Evolutionary conservation across 2,113 vertebrate genomes (phyloP).

Genomic region (Amblyopsis rosae): DNA sequence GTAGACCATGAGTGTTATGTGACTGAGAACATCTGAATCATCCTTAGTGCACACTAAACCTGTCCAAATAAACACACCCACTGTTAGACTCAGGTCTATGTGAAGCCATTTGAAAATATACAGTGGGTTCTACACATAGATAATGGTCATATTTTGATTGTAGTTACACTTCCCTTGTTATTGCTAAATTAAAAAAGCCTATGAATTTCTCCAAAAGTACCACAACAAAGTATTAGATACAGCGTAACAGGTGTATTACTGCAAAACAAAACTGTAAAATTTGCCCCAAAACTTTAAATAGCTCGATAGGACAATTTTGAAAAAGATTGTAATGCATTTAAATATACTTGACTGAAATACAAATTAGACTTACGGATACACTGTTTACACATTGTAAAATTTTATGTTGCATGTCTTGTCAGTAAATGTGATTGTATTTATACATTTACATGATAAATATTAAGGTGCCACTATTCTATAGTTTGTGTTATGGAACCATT

Average conservation of each 20-base stretch:
- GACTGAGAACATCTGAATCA: background rate
- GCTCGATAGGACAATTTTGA: too few relatives aligned
- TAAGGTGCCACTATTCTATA: background rate
- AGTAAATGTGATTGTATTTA: conserved; percentile 23
- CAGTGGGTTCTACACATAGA: background rate
- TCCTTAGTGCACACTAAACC: background rate
- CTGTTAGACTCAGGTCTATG: background rate
- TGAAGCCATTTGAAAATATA: background rate
- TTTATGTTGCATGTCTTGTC: conserved; percentile 48
- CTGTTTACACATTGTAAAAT: conserved; percentile 1
- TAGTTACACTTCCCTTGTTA: too few relatives aligned
- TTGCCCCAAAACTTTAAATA: too few relatives aligned
- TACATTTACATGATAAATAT: background rate
- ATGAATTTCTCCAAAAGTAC: too few relatives aligned
- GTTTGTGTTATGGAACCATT: background rate
- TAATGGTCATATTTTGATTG: too few relatives aligned
- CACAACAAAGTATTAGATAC: too few relatives aligned
- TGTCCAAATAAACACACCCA: background rate
- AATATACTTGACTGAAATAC: too few relatives aligned
- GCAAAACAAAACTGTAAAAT: too few relatives aligned
- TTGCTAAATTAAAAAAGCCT: too few relatives aligned
- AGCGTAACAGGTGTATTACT: too few relatives aligned
- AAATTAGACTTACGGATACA: background rate
- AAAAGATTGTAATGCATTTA: too few relatives aligned
- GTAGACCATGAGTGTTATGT: background rate